These are phyloP conservation scores for Baryphthengus martii DNA, from an alignment of 2,113 vertebrate species.

Conservation along the genomic window DNA sequence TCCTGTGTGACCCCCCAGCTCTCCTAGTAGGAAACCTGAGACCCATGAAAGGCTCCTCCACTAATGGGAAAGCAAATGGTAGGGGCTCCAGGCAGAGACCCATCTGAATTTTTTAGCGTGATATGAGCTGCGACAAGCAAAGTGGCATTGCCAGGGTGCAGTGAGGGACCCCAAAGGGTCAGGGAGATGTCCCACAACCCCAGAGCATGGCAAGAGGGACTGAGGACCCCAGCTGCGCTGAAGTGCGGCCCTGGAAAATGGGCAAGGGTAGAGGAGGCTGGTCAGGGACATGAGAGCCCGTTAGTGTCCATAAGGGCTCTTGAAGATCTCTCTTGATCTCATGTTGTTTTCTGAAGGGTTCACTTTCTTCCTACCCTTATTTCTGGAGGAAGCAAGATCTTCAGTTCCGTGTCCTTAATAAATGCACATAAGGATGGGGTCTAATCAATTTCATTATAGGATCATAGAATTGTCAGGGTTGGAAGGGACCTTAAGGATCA, in stretches of 20 bases:
- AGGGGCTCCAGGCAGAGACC: not conserved
- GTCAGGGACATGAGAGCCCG: too few relatives aligned
- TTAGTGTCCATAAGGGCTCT: not conserved
- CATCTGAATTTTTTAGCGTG: too few relatives aligned
- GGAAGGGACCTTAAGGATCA: too few relatives aligned
- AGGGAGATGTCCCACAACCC: not conserved
- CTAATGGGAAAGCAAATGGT: not conserved
- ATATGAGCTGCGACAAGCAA: fast-evolving
- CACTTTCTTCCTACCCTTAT: not conserved
- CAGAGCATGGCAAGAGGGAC: not conserved
- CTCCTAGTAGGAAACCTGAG: not conserved
- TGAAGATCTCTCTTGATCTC: not conserved
- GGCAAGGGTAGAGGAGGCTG: not conserved
- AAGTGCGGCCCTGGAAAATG: too few relatives aligned
- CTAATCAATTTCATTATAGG: too few relatives aligned
- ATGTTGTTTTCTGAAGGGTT: not conserved
- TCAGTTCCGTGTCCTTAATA: not conserved
- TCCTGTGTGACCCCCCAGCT: not conserved
- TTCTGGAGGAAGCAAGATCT: not conserved
- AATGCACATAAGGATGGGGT: not conserved
- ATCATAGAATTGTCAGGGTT: too few relatives aligned
- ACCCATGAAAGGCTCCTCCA: not conserved
- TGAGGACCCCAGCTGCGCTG: not conserved
- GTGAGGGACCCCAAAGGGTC: not conserved
- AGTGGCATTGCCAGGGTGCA: not conserved